Evolutionary conservation across 2,113 vertebrate species (phyloP).

Genomic region (Herpailurus yagouaroundi): DNA sequence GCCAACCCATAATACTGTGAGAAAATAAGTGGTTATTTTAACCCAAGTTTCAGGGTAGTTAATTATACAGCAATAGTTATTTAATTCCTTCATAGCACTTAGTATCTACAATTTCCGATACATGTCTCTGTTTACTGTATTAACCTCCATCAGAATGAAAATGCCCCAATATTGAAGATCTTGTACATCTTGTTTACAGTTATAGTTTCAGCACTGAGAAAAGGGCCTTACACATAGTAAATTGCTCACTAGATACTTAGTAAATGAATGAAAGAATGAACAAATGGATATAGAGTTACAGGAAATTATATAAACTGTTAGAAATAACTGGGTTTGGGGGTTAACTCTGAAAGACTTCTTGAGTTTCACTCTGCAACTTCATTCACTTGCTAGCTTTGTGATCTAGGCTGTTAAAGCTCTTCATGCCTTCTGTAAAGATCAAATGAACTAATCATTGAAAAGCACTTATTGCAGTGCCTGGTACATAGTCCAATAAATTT

Average conservation of each 20-base stretch:
- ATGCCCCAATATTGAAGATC: not conserved
- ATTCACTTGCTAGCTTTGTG: not conserved
- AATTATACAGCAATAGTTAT: not conserved
- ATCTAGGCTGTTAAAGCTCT: not conserved
- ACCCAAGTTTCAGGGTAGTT: not conserved
- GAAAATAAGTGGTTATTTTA: slow-evolving; percentile 35
- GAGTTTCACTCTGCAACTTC: slow-evolving; percentile 7
- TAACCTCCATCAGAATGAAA: not conserved
- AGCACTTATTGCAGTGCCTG: not conserved
- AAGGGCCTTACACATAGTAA: not conserved
- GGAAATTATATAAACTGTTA: not conserved
- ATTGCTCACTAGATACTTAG: not conserved
- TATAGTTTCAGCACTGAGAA: not conserved
- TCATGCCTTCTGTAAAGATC: not conserved
- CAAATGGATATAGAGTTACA: not conserved
- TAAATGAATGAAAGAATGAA: not conserved
- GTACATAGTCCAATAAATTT: not conserved
- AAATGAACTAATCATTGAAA: slow-evolving; percentile 4
- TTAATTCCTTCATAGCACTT: slow-evolving; percentile 3
- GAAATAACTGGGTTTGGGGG: not conserved
- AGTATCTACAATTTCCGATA: not conserved
- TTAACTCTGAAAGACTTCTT: slow-evolving; percentile 8
- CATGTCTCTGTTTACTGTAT: not conserved
- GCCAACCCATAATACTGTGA: not conserved
- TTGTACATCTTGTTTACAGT: not conserved